phyloP scores from a whole-genome alignment of 2,888 invertebrate genomes.

The Xylophagus ater region DNA sequence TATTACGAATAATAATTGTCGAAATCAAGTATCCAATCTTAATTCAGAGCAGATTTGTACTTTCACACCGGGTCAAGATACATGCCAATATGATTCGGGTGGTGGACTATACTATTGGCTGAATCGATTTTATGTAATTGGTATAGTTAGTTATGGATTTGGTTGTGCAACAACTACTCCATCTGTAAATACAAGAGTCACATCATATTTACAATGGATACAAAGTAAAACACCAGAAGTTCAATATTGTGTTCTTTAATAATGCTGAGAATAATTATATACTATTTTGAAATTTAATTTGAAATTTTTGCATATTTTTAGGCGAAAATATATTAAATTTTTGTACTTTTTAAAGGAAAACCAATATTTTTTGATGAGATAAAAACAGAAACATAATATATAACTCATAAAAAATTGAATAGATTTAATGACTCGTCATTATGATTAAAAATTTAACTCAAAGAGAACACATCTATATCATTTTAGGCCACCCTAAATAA shows the following conservation, averaged over 20 bases:
- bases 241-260: background rate
- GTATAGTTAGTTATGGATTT: slow-evolving; percentile 40
- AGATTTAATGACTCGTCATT: too few relatives aligned
- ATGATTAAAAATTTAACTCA: too few relatives aligned
- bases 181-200: slow-evolving; percentile 42
- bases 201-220: slow-evolving; percentile 43
- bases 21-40: slow-evolving; percentile 17
- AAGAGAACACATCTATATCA: too few relatives aligned
- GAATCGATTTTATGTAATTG: slow-evolving; percentile 33
- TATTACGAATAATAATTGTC: slow-evolving; percentile 33
- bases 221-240: background rate
- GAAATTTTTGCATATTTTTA: too few relatives aligned
- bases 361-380: too few relatives aligned
- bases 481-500: too few relatives aligned
- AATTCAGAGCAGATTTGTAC: slow-evolving; percentile 32
- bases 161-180: slow-evolving; percentile 38
- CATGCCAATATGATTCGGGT: slow-evolving; percentile 40
- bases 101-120: slow-evolving; percentile 41
- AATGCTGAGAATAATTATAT: too few relatives aligned
- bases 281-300: too few relatives aligned
- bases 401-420: too few relatives aligned
- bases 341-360: too few relatives aligned
- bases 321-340: too few relatives aligned
- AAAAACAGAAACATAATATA: too few relatives aligned
- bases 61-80: slow-evolving; percentile 30